Evolutionary conservation across 2,113 vertebrate species (phyloP).

Genomic region (Notechis scutatus): DNA sequence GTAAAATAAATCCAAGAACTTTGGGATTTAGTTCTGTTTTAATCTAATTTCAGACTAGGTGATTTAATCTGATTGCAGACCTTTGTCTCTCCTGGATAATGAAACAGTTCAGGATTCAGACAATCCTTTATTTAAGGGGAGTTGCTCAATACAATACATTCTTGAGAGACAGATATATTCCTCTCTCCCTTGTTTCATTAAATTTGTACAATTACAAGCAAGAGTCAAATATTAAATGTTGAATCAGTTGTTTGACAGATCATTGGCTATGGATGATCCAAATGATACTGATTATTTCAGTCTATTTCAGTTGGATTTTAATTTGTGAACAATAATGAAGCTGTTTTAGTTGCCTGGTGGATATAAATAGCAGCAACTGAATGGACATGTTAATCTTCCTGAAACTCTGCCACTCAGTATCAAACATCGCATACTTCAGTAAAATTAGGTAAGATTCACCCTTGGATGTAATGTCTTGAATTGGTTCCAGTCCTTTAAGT

Average conservation of each 20-base stretch:
- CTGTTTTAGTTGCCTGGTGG: not conserved
- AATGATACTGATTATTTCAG: not conserved
- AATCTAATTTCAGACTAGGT: not conserved
- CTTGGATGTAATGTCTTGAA: not conserved
- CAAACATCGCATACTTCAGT: not conserved
- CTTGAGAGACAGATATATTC: not conserved
- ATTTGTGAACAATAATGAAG: not conserved
- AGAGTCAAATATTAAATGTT: not conserved
- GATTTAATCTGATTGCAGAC: not conserved
- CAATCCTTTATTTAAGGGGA: not conserved
- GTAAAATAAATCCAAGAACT: not conserved
- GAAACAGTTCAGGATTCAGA: not conserved
- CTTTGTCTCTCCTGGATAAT: not conserved
- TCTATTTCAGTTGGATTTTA: not conserved
- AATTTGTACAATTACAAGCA: not conserved
- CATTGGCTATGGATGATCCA: not conserved
- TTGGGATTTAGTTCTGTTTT: not conserved
- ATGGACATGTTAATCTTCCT: not conserved
- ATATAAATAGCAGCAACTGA: not conserved
- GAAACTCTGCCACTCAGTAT: not conserved
- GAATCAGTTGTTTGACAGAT: not conserved
- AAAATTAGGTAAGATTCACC: not conserved
- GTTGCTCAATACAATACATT: not conserved
- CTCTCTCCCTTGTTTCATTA: not conserved
- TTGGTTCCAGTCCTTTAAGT: not conserved